Conservation (phyloP, 2,797 vertebrate species). For the Carcharodon carcharias region DNA sequence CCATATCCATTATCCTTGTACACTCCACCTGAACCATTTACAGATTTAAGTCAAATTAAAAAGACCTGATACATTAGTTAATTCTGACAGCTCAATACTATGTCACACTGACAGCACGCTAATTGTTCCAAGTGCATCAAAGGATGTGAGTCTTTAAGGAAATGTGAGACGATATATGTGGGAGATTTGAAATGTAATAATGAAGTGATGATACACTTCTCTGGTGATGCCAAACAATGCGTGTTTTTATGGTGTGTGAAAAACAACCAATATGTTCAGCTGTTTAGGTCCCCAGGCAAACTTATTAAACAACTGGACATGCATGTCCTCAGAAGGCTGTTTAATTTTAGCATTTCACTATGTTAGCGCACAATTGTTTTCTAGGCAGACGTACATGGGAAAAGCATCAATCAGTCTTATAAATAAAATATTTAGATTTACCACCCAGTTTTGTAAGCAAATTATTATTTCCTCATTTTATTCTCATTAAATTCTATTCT, state of each 20-base stretch:
- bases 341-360: neutral
- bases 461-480: neutral
- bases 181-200: neutral
- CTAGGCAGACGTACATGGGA: no score
- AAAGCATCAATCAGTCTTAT: neutral
- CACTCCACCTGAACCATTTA: neutral
- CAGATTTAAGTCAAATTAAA: neutral
- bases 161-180: neutral
- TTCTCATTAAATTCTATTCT: neutral
- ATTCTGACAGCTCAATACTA: neutral
- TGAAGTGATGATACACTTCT: neutral
- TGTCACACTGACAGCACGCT: neutral
- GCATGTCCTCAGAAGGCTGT: neutral
- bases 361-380: neutral
- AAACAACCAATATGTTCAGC: neutral
- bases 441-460: neutral
- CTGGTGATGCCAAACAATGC: neutral
- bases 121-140: neutral
- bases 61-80: neutral
- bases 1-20: neutral
- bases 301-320: neutral
- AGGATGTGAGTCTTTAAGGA: neutral
- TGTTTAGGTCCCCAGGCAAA: neutral
- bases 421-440: neutral
- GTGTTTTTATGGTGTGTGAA: neutral